Evolutionary conservation across 2,113 vertebrate genomes (phyloP), one percentile per base, ranked within the genome.

Genomic region (Anseranas semipalmata): DNA sequence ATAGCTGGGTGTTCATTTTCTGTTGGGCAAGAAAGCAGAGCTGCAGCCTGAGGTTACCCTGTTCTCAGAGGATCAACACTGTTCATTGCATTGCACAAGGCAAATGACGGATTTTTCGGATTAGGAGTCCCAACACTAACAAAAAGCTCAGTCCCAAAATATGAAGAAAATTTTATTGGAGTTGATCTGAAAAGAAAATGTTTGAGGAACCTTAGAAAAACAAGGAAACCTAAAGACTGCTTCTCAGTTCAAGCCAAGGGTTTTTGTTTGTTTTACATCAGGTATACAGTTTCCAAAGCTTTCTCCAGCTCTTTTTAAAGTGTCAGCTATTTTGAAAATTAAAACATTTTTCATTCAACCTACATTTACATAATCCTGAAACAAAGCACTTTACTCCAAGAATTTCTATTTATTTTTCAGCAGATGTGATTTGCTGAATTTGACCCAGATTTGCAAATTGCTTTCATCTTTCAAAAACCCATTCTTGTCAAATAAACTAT

Each of bases 371-470:
- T 37, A 92, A 85, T 53, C 53, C 81, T 33, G 8, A 85, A 94
- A 59, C 30, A 63, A 89, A 89, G 72, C 1, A 0, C 30, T 37
- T 67, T 59, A 81, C 35, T 48, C 65, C 68, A 94, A 81, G 43
- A 86, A 78, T 68, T 67, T 80, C 63, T 15, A 14, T 68, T 85
- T 72, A n/a, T 85, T 88, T 83, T 46, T 59, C 65, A 89, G 68
- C 55, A 93, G 83, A 66, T 30, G 24, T 74, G 46, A 81, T 85
- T 53, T 60, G 87, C 52, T 68, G 91, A 85, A 89, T 87, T 87
- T 75, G 89, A 92, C 81, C 56, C 73, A 94, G 87, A 95, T 92
- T 81, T 89, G 30, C 65, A 84, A 86, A 77, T 27, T 27, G 7
- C 78, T 94, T 93, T 94, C 33, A 56, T 68, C 84, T 87, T 85